A percentile compares a stretch with the other conserved stretches of the same genome.
These are phyloP conservation scores for Mus spretus DNA, from an alignment of 2,797 vertebrate species.

Conservation along the genomic window DNA sequence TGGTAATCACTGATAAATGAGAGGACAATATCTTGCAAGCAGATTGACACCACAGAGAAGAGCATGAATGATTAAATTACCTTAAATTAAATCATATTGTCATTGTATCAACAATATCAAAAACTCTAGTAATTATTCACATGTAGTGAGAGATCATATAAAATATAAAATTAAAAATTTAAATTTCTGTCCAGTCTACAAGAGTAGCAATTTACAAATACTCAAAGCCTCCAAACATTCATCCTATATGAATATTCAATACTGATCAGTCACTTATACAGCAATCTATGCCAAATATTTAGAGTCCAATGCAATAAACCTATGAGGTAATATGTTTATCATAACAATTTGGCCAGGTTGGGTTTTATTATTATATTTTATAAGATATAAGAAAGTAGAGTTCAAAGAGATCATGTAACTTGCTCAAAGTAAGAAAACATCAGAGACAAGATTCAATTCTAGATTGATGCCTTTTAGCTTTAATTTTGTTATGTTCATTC, in stretches of 20 bases:
- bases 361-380: conserved; percentile 50
- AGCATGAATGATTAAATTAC: conserved; percentile 10
- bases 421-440: neutral
- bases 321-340: neutral
- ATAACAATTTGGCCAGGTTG: neutral
- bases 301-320: neutral
- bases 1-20: neutral
- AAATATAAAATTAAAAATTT: neutral
- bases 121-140: neutral
- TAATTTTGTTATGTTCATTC: neutral
- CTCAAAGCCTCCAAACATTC: neutral
- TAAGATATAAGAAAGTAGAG: neutral
- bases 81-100: conserved; percentile 10
- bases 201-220: neutral
- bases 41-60: neutral
- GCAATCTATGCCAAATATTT: neutral
- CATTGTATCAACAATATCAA: neutral
- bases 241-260: neutral
- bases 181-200: conserved; percentile 25
- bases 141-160: neutral
- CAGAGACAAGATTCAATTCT: neutral
- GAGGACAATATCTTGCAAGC: neutral
- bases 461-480: neutral
- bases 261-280: neutral
- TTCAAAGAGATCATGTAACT: conserved; percentile 17